Conservation (phyloP, 2,888 invertebrate species). For the Laothoe populi region DNA sequence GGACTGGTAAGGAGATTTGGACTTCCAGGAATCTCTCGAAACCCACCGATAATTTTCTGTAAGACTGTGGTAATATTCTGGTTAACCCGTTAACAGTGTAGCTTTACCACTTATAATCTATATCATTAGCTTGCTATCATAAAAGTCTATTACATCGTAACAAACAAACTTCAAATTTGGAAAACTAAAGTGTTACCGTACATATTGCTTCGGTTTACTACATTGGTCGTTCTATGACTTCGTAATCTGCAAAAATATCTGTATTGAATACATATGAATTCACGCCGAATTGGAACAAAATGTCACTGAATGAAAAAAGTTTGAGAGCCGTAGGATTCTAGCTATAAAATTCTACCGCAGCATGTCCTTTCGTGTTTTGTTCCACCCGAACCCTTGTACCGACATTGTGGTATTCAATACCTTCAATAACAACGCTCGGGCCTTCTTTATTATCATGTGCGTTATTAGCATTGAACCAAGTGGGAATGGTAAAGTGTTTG, state of each 20-base stretch:
- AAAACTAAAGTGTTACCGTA: too few relatives aligned
- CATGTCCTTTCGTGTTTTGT: conserved; percentile 54
- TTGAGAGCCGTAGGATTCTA: conserved; percentile 44
- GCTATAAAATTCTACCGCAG: conserved; percentile 56
- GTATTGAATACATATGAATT: neutral
- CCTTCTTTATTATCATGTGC: conserved; percentile 57
- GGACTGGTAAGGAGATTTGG: too few relatives aligned
- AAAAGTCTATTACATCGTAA: too few relatives aligned
- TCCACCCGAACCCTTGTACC: conserved; percentile 44
- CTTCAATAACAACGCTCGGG: conserved; percentile 55
- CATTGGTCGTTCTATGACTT: too few relatives aligned
- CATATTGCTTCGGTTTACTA: too few relatives aligned
- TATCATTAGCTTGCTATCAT: too few relatives aligned
- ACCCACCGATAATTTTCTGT: too few relatives aligned
- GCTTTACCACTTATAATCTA: too few relatives aligned
- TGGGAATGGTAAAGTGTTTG: conserved; percentile 38
- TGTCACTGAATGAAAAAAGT: neutral
- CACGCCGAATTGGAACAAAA: neutral
- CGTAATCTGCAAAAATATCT: neutral
- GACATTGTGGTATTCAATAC: conserved; percentile 64
- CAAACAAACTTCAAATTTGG: too few relatives aligned
- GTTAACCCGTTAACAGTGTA: too few relatives aligned
- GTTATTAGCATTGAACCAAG: conserved; percentile 50
- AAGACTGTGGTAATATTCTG: too few relatives aligned
- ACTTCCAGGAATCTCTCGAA: too few relatives aligned